These are phyloP conservation scores for Euclidia mi DNA, from an alignment of 2,888 invertebrate genomes.

Conservation along the genomic window DNA sequence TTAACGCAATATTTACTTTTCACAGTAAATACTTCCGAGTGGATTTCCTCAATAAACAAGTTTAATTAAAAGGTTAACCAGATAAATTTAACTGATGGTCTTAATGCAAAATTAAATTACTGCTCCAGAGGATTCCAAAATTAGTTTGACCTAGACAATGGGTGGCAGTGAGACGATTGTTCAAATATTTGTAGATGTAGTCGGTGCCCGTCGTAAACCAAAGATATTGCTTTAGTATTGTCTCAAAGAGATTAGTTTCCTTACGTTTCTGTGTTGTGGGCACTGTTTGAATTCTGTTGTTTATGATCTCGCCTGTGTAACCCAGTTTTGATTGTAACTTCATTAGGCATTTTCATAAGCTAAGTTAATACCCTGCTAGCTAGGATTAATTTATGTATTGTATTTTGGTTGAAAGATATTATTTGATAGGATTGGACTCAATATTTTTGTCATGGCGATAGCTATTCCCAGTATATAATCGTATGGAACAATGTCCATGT, in stretches of 20 bases:
- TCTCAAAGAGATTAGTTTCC: slow-evolving; percentile 87
- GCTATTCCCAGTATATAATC: no score
- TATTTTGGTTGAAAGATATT: neutral
- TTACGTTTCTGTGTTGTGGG: slow-evolving; percentile 72
- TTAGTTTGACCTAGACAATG: slow-evolving; percentile 88
- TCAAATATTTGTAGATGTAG: slow-evolving; percentile 87
- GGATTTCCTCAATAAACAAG: slow-evolving; percentile 58
- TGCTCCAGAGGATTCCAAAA: slow-evolving; percentile 76
- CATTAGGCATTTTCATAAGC: neutral
- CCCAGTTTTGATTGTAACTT: slow-evolving; percentile 5
- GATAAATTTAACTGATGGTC: slow-evolving; percentile 75
- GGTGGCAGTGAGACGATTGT: slow-evolving; percentile 72
- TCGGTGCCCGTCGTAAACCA: slow-evolving; percentile 82
- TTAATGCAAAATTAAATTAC: slow-evolving; percentile 84
- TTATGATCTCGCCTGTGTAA: slow-evolving; percentile 21
- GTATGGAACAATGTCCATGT: no score
- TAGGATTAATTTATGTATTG: neutral
- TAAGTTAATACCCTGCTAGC: neutral
- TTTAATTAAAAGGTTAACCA: slow-evolving; percentile 71
- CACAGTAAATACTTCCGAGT: slow-evolving; percentile 21
- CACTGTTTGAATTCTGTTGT: slow-evolving; percentile 55
- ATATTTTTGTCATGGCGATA: no score
- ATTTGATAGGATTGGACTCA: no score
- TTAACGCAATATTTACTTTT: slow-evolving; percentile 30
- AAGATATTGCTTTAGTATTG: slow-evolving; percentile 85